These are phyloP conservation scores for Cerastis rubricosa DNA, from an alignment of 2,888 invertebrate genomes.

Conservation along the genomic window DNA sequence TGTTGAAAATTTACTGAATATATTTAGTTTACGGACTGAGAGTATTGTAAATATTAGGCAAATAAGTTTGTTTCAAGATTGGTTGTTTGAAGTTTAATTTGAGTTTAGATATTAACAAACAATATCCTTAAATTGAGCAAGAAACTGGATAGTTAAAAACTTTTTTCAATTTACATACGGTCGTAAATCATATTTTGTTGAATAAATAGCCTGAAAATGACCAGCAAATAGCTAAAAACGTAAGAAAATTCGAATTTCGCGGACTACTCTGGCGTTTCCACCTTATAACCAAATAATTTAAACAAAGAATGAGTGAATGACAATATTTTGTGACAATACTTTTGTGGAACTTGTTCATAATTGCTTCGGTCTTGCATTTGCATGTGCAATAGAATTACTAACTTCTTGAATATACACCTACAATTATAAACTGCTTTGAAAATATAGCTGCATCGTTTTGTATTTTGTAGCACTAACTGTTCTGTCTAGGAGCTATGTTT, in stretches of 20 bases:
- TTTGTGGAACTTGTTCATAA: conserved; percentile 11
- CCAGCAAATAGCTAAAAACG: too few species aligned
- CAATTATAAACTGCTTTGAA: neutral
- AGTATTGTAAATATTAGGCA: neutral
- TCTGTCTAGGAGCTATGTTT: neutral
- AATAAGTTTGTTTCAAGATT: conserved; percentile 8
- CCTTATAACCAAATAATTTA: neutral
- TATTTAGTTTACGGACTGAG: neutral
- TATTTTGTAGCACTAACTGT: neutral
- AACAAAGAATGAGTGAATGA: neutral
- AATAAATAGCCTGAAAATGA: too few species aligned
- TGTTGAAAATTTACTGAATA: neutral
- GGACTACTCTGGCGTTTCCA: too few species aligned
- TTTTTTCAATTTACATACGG: neutral
- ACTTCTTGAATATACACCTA: neutral
- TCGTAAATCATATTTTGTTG: too few species aligned
- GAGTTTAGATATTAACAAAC: neutral
- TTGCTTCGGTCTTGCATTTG: conserved; percentile 1
- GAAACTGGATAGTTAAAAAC: neutral
- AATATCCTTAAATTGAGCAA: neutral
- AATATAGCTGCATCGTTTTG: neutral
- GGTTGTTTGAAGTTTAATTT: neutral
- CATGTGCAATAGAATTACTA: neutral
- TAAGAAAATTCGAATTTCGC: too few species aligned
- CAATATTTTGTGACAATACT: neutral